phyloP scores from a whole-genome alignment of 1,140 invertebrate genomes.

The Thaumatotibia leucotreta region DNA sequence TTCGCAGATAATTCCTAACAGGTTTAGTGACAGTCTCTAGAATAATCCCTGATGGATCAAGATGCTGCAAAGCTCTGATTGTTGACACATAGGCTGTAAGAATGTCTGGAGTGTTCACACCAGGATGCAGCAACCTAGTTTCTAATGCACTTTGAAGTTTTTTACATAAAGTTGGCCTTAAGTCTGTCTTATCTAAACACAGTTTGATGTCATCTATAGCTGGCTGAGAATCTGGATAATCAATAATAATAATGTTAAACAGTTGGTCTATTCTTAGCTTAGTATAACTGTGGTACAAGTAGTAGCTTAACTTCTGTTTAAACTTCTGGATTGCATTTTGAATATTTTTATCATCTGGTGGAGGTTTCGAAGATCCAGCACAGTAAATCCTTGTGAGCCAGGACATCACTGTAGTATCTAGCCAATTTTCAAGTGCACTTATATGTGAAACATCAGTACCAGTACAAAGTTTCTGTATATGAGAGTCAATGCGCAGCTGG shows the following conservation, averaged over 20 bases:
- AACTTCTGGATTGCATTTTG: slow-evolving; percentile 81
- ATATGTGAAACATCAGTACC: slow-evolving; percentile 89
- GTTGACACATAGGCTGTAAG: slow-evolving; percentile 97
- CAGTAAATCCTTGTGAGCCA: slow-evolving; percentile 90
- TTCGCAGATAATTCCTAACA: slow-evolving; percentile 89
- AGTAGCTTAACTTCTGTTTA: slow-evolving; percentile 88
- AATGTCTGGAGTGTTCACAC: slow-evolving; percentile 98
- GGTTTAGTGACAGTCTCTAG: slow-evolving; percentile 97
- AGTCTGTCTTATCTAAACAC: slow-evolving; percentile 91
- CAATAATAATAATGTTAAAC: slow-evolving; percentile 97
- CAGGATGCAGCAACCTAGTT: slow-evolving; percentile 91
- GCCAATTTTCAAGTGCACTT: slow-evolving; percentile 86
- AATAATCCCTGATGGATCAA: slow-evolving; percentile 95
- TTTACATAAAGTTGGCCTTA: slow-evolving; percentile 85
- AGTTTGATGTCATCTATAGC: slow-evolving; percentile 93
- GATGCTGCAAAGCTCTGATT: slow-evolving; percentile 92
- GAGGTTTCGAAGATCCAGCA: slow-evolving; percentile 77
- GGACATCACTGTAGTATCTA: slow-evolving; percentile 87
- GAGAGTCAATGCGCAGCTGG: slow-evolving; percentile 86
- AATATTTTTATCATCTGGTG: slow-evolving; percentile 73
- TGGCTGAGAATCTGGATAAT: slow-evolving; percentile 96
- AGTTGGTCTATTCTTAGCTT: slow-evolving; percentile 92
- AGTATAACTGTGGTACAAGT: slow-evolving; percentile 93
- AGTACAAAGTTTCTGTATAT: slow-evolving; percentile 88
- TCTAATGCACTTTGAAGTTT: slow-evolving; percentile 88